Base-by-base conservation (phyloP, 2,113 vertebrate genomes). In the Anoplopoma fimbria region DNA sequence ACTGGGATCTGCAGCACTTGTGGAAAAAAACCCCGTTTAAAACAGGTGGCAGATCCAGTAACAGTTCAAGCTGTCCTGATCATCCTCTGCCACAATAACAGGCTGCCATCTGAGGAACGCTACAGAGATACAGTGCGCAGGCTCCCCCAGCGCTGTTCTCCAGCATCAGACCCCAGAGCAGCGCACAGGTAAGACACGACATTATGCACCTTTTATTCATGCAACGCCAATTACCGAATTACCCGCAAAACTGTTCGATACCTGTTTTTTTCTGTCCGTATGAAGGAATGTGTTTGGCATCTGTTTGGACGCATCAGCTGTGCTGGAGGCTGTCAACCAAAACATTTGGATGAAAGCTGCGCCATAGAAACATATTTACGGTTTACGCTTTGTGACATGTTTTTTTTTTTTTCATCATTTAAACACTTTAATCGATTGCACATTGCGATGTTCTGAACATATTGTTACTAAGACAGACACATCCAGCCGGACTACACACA, bases 161-260 rank as follows among this genome's bases (percentile, higher is more conserved):
- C 90, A 87, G 90, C 90, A 90, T 86, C 89, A 84, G 77, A 85
- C 79, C 89, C 80, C 89, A 79, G 45, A 92, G 88, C 91, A 86
- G 63, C 88, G 86, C 89, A 77, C 93, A 94, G 93, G 93, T 94
- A 94, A 94, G 93, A 75, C 93, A 93, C 92, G 92, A 93, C 92
- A 90, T 80, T 21, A 49, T 91, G 78, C 88, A 92, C 89, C 85
- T 87, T 91, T 64, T 42, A 53, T 29, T 53, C 13, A 82, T 29
- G 61, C 61, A 79, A 12, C 69, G 29, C 2, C 60, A 40, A 4
- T 73, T 13, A 75, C 9, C 2, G 10, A 51, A 75, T 68, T 49
- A 51, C 55, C 5, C 1, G 12, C 23, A 51, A 31, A 82, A 67
- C 38, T 38, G 49, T 57, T 69, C 42, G 6, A 53, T 73, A 3